These are phyloP conservation scores for Pseudobourletiella spinata DNA, from an alignment of 1,140 invertebrate genomes.

Conservation along the genomic window DNA sequence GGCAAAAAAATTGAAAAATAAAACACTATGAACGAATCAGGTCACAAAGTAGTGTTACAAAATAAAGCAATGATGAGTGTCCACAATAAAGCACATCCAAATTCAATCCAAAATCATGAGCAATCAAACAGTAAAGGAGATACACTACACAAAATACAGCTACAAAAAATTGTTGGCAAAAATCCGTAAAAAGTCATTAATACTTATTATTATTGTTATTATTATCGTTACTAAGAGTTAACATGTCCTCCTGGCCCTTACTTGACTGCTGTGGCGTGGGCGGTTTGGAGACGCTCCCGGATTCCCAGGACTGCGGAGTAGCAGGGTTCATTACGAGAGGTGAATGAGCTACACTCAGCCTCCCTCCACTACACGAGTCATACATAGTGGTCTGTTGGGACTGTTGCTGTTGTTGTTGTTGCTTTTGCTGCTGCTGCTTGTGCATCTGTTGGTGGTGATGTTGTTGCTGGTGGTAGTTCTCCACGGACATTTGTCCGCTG, in stretches of 20 bases:
- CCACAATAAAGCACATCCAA: too few species aligned
- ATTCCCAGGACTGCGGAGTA: slow-evolving; percentile 24
- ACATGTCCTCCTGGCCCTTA: slow-evolving; percentile 1
- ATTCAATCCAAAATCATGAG: too few species aligned
- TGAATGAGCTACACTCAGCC: slow-evolving; percentile 26
- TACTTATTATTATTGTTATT: too few species aligned
- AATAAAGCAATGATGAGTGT: too few species aligned
- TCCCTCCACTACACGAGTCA: slow-evolving; percentile 11
- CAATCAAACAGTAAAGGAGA: too few species aligned
- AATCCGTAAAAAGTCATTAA: too few species aligned
- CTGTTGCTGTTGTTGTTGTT: slow-evolving; percentile 15
- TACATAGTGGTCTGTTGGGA: slow-evolving; percentile 24
- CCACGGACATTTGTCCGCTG: slow-evolving; percentile 19
- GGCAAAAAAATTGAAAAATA: too few species aligned
- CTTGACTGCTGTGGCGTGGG: slow-evolving; percentile 25
- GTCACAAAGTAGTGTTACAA: too few species aligned
- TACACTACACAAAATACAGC: too few species aligned
- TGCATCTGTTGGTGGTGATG: slow-evolving; percentile 16
- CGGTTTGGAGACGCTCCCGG: slow-evolving; percentile 12
- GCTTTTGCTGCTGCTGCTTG: slow-evolving; percentile 21
- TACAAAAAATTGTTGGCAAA: too few species aligned
- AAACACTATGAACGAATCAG: too few species aligned
- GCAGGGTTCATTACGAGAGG: slow-evolving; percentile 32
- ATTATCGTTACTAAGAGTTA: not conserved
- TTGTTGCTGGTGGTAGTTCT: slow-evolving; percentile 23